Evolutionary conservation across 2,113 vertebrate genomes (phyloP), one percentile per base, ranked within the genome.

Genomic region (Gulo gulo): DNA sequence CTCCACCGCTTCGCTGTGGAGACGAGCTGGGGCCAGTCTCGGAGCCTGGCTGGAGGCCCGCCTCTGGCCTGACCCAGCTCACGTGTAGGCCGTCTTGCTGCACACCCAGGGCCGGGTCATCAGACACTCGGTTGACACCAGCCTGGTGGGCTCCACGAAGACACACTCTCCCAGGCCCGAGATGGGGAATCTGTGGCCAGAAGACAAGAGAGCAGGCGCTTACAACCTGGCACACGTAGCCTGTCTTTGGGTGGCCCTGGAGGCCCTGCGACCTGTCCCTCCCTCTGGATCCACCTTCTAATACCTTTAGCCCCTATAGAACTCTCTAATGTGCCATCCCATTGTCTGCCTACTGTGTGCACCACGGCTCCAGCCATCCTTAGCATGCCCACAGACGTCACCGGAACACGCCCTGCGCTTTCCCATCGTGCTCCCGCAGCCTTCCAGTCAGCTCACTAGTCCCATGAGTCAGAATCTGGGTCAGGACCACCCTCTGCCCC

Each of bases 71-170:
- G 61, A 47, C 39, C 71, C 78, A 31, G 50, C 78, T 98, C 98
- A 98, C 0, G 98, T 97, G 82, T 98, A 98, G 71, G 98, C 98
- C 96, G 84, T 95, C 97, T 98, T 98, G 94, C 98, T 98, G 97
- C 98, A 98, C 59, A 98, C 98, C 98, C 98, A 98, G 73, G 98
- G 98, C 82, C 98, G 94, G 23, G 98, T 98, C 85, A 95, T 95
- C 90, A 98, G 95, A 55, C 98, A 98, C 91, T 98, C 97, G 0
- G 98, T 98, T 0, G 98, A 98, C 94, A 98, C 96, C 84, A 98
- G 91, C 91, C 98, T 89, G 52, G 97, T 98, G 88, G 98, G 97
- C 76, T 98, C 98, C 96, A 98, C 98, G 9, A 98, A 98, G 76
- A 98, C 98, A 0, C 98, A 98, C 61, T 98, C 98, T 11, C 98